phyloP scores from a whole-genome alignment of 2,797 vertebrate species.

The Pangasius macronema region DNA sequence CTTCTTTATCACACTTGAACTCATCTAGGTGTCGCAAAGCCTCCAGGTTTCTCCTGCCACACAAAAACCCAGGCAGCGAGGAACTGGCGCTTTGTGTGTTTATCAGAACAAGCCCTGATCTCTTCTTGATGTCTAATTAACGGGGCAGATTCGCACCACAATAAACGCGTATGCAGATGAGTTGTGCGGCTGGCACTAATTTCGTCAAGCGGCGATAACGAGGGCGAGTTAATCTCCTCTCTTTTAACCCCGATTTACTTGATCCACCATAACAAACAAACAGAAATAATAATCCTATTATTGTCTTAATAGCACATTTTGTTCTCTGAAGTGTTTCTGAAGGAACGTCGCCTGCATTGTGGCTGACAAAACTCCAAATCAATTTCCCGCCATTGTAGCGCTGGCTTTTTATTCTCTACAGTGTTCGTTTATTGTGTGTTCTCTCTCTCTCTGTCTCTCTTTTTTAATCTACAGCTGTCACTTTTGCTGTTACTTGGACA shows the following conservation, averaged over 20 bases:
- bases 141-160: constrained; percentile 76
- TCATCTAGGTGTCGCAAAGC: constrained; percentile 55
- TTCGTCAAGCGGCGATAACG: constrained; percentile 78
- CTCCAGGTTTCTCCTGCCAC: constrained; percentile 56
- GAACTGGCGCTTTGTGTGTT: constrained; percentile 64
- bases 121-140: constrained; percentile 75
- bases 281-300: constrained; percentile 85
- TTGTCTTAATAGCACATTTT: constrained; percentile 78
- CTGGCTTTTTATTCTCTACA: constrained; percentile 39
- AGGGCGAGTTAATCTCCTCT: constrained; percentile 79
- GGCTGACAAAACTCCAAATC: constrained; percentile 75
- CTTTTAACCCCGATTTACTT: constrained; percentile 80
- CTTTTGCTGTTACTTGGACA: constrained; percentile 55
- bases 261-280: constrained; percentile 86
- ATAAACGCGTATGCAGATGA: constrained; percentile 80
- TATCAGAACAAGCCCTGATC: constrained; percentile 69
- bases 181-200: constrained; percentile 66
- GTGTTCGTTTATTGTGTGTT: constrained; percentile 35
- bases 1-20: constrained; percentile 65
- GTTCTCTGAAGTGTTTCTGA: constrained; percentile 73
- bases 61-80: constrained; percentile 39
- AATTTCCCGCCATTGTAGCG: constrained; percentile 69
- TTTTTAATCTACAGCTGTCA: constrained; percentile 62
- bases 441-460: not conserved
- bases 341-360: constrained; percentile 59